Evolutionary conservation across 2,888 invertebrate species (phyloP), one percentile per base, ranked within the genome.

Genomic region (Linyphia triangularis): DNA sequence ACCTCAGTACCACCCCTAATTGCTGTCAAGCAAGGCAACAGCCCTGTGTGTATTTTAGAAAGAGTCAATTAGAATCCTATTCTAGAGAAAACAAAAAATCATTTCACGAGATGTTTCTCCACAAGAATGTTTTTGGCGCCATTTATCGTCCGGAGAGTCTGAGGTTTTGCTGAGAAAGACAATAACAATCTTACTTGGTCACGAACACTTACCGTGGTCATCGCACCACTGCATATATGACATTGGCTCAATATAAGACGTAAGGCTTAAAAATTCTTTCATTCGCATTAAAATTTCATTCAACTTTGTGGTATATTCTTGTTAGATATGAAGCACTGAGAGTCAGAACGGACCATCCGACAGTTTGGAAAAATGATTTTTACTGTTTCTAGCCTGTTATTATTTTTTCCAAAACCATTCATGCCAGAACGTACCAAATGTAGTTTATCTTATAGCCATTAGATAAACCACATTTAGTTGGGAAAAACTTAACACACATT

Each of bases 71-170:
- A 82, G 61, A 43, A 72, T 33, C 51, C 69, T 19, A 16, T 26
- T 10, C 30, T 22, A 22, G 37, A 40, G 26, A 51, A 16, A 37
- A 5, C 19, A 81, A n/a, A 69, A 69, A 69, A 16, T 67, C n/a
- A 16, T n/a, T 24, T 51, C 57, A 24, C 22, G 33, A 30, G 22
- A 28, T 16, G 30, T 30, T 28, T 69, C 57, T 81, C 57, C 57
- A 33, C 81, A 61, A 72, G 72, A 72, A 30, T 28, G 40, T 63
- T 59, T 51, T 61, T 61, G 72, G 82, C 72, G 82, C 82, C 82
- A 40, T 43, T 24, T 77, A 37, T 73, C 33, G 59, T 59, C 28
- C 13, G 22, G 40, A 79, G 19, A 24, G 72, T 57, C 69, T 57
- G 57, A 30, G 81, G 70, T 59, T 70, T 69, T 61, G 51, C 22